Evolutionary conservation across 2,797 vertebrate species (phyloP).

Genomic region (Spea hammondii): DNA sequence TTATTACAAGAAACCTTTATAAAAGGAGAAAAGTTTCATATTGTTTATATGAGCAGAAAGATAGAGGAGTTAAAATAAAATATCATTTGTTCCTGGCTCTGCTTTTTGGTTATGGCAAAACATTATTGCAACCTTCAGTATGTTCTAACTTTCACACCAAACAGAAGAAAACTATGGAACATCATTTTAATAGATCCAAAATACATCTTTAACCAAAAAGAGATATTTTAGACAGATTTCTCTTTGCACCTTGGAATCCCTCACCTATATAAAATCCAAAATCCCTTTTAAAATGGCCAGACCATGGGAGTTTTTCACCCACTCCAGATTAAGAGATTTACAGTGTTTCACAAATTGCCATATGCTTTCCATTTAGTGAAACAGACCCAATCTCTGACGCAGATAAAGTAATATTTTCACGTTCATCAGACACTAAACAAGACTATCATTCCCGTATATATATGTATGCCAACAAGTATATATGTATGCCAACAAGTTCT

Average conservation of each 20-base stretch:
- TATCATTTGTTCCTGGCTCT: slow-evolving; percentile 32
- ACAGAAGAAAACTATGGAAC: too few relatives aligned
- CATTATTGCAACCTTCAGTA: slow-evolving; percentile 8
- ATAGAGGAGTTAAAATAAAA: slow-evolving; percentile 29
- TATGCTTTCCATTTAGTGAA: slow-evolving; percentile 51
- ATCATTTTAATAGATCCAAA: too few relatives aligned
- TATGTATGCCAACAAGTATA: slow-evolving; percentile 12
- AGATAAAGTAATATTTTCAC: slow-evolving; percentile 39
- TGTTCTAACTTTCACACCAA: too few relatives aligned
- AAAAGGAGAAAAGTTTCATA: background rate
- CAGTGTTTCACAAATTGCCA: slow-evolving; percentile 48
- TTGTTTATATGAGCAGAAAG: background rate
- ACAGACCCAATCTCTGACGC: slow-evolving; percentile 50
- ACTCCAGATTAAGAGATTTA: slow-evolving; percentile 48
- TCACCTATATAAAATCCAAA: background rate
- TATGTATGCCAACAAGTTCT: background rate
- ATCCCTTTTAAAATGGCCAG: slow-evolving; percentile 14
- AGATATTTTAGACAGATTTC: slow-evolving; percentile 4
- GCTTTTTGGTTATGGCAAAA: slow-evolving; percentile 7
- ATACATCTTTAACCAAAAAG: background rate
- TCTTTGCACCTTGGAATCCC: slow-evolving; percentile 21
- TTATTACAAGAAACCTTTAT: background rate
- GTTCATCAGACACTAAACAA: slow-evolving; percentile 39
- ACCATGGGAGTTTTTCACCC: slow-evolving; percentile 28
- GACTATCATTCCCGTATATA: slow-evolving; percentile 15